Evolutionary conservation across 2,113 vertebrate species (phyloP).

Genomic region (Tachuris rubrigastra): DNA sequence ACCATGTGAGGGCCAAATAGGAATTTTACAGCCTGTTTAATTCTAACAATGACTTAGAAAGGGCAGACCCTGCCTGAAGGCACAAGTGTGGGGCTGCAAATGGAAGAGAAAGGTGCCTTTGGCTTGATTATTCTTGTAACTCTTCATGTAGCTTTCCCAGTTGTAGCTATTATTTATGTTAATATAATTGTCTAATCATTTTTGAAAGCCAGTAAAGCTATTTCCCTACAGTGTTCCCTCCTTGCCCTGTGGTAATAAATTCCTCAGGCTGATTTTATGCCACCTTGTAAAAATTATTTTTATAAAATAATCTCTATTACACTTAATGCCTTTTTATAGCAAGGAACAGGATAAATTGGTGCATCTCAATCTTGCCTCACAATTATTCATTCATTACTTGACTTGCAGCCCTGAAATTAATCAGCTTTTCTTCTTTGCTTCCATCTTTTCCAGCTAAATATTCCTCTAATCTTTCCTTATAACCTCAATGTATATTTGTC

Average conservation of each 20-base stretch:
- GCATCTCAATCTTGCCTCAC: neutral
- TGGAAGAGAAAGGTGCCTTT: neutral
- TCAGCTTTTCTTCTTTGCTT: slow-evolving; percentile 1
- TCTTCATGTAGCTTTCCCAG: neutral
- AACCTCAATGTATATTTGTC: neutral
- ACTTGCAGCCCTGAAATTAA: neutral
- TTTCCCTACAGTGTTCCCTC: neutral
- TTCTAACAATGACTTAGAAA: neutral
- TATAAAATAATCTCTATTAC: neutral
- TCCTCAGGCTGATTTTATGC: slow-evolving; percentile 7
- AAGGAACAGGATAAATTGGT: neutral
- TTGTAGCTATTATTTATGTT: slow-evolving; percentile 21
- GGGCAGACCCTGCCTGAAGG: neutral
- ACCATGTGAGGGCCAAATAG: neutral
- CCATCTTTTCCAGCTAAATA: neutral
- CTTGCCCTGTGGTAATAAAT: slow-evolving; percentile 14
- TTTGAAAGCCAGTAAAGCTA: neutral
- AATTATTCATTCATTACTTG: neutral
- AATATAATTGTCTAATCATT: slow-evolving; percentile 12
- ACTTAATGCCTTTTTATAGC: neutral
- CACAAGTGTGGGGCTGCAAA: neutral
- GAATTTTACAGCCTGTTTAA: neutral
- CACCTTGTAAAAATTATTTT: slow-evolving; percentile 13
- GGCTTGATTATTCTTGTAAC: neutral
- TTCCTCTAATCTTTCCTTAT: neutral